These are phyloP conservation scores for Anoura caudifer DNA, from an alignment of 2,113 vertebrate genomes.

Conservation along the genomic window DNA sequence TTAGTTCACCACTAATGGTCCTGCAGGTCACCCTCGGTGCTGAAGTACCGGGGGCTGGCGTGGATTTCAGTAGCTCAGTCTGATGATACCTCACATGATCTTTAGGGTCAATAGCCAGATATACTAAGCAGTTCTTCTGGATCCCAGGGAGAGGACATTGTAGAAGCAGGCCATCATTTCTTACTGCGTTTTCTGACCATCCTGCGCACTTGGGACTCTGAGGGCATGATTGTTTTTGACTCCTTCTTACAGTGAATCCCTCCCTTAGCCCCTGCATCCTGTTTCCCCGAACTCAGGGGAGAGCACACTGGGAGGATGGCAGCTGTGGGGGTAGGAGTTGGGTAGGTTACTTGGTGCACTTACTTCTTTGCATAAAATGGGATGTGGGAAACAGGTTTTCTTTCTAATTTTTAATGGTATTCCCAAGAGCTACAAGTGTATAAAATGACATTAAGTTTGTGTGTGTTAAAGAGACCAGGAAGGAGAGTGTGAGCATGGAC, in stretches of 20 bases:
- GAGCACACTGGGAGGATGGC: neutral
- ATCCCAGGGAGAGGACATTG: neutral
- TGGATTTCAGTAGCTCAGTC: neutral
- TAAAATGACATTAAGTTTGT: neutral
- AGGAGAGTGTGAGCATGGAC: neutral
- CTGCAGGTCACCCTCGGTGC: neutral
- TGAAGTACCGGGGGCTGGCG: neutral
- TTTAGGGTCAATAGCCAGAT: neutral
- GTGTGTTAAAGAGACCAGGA: neutral
- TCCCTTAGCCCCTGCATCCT: neutral
- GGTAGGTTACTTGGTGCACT: neutral
- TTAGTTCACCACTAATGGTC: rapidly evolving
- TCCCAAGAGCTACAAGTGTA: neutral
- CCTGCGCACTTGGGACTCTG: neutral
- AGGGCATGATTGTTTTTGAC: neutral
- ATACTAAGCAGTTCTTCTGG: neutral
- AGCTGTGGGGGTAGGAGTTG: neutral
- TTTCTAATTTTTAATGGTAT: neutral
- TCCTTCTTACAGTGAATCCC: neutral
- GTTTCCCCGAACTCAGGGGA: neutral
- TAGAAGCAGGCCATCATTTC: neutral
- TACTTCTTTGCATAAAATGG: neutral
- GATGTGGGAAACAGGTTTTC: neutral
- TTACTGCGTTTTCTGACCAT: neutral
- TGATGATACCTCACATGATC: neutral